Percentiles rank a stretch among this genome's conserved stretches.
Evolutionary conservation across 2,888 invertebrate genomes (phyloP).

Genomic region (Leucania comma): DNA sequence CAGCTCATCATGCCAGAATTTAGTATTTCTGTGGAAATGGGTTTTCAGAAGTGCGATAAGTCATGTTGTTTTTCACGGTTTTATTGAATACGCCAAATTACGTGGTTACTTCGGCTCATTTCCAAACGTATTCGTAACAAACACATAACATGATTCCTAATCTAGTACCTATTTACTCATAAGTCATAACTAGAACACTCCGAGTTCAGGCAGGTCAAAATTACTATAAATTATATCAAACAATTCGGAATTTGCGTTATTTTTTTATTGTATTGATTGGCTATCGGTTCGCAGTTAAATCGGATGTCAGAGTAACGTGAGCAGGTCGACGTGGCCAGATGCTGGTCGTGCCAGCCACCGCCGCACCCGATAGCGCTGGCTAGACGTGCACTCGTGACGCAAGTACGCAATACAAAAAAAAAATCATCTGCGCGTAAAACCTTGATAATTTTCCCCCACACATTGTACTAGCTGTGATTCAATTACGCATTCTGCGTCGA

Average conservation of each 20-base stretch:
- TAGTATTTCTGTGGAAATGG: constrained; percentile 13
- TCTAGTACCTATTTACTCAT: not conserved
- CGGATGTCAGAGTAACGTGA: constrained; percentile 71
- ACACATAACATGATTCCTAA: not conserved
- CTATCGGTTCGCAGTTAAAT: constrained; percentile 60
- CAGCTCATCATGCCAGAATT: constrained; percentile 25
- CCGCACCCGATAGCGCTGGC: constrained; percentile 69
- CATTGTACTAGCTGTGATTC: constrained; percentile 53
- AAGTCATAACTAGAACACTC: not conserved
- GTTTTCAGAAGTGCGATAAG: constrained; percentile 27
- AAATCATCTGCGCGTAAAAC: constrained; percentile 58
- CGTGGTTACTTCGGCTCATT: not conserved
- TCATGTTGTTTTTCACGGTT: not conserved
- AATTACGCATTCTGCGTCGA: constrained; percentile 52
- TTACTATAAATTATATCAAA: constrained; percentile 14
- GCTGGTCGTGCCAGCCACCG: constrained; percentile 85
- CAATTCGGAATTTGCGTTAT: constrained; percentile 4
- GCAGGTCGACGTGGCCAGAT: constrained; percentile 76
- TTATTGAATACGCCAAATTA: not conserved
- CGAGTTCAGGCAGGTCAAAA: constrained; percentile 1
- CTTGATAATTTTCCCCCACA: constrained; percentile 52
- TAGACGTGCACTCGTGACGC: constrained; percentile 68
- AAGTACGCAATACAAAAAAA: constrained; percentile 49
- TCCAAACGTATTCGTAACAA: not conserved
- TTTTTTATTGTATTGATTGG: constrained; percentile 38